Base-by-base conservation (phyloP, 2,797 vertebrate genomes). In the Oryzias sinensis region DNA sequence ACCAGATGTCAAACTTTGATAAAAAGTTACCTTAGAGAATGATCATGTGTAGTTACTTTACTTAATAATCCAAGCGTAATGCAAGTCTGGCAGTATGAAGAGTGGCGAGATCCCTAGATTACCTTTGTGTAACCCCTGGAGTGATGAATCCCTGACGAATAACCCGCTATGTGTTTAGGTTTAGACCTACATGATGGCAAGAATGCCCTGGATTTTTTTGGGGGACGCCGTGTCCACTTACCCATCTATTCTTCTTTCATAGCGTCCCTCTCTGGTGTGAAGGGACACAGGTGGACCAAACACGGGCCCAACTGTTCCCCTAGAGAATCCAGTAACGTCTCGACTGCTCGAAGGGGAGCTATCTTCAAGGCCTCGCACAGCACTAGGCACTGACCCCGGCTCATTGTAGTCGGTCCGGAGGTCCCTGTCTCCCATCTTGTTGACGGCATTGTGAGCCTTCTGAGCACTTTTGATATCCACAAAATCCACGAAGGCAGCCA, bases 161-260 rank as follows among this genome's bases (percentile, higher is more conserved):
- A 83, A 95, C 92, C 95, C 88, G 92, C 93, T 91, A 95, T 94
- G 93, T 94, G 95, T 89, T 87, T 78, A 78, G 80, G 85, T 85
- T 83, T 84, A 90, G 62, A 81, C 65, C 80, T 84, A 87, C 90
- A 86, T 88, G 83, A 91, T 85, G 90, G 76, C 77, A 90, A 90
- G 92, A 94, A 93, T 94, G 95, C 95, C 87, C 93, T 94, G 94
- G 92, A 94, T 94, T 58, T 20, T 84, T 87, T 69, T 93, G 88
- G 93, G 87, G 89, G 92, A 96, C 95, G 95, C 95, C 93, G 93
- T 94, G 94, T 96, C 92, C 96, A 99, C 97, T 99, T 99, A 99
- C 97, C 97, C 97, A 96, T 99, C 97, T 91, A 98, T 94, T 98
- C 96, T 98, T 92, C 97, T 95, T 92, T 99, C 97, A 98, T 98